Evolutionary conservation across 2,113 vertebrate genomes (phyloP).

Genomic region (Turdus rufiventris): DNA sequence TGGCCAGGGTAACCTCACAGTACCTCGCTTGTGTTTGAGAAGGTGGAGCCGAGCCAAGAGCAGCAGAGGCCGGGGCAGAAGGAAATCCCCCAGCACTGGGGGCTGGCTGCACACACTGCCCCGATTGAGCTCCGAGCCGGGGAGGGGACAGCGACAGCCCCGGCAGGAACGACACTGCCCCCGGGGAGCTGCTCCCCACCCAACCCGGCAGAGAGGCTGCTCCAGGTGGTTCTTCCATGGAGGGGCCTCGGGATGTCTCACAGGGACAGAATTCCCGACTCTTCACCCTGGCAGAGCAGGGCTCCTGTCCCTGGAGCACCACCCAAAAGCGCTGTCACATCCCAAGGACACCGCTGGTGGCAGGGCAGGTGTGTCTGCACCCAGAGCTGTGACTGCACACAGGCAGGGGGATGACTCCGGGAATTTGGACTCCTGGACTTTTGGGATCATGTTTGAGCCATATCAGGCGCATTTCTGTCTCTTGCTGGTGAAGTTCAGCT

Average conservation of each 20-base stretch:
- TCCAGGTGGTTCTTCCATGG: not conserved
- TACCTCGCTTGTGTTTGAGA: constrained; percentile 37
- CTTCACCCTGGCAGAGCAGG: not conserved
- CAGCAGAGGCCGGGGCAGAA: constrained; percentile 40
- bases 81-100: constrained; percentile 47
- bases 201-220: rapidly evolving
- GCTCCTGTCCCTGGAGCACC: not conserved
- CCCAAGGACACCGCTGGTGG: rapidly evolving
- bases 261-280: not conserved
- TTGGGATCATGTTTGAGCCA: not conserved
- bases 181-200: not conserved
- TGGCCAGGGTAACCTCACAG: constrained; percentile 56
- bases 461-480: not conserved
- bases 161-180: rapidly evolving
- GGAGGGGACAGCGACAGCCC: not conserved
- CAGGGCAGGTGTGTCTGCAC: not conserved
- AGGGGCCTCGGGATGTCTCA: not conserved
- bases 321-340: not conserved
- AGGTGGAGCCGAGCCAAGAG: constrained; percentile 40
- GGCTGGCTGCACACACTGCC: constrained; percentile 14
- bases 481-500: not conserved
- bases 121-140: not conserved
- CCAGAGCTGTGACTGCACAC: not conserved
- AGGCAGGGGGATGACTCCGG: not conserved
- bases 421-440: not conserved